A percentile compares a stretch with the other conserved stretches of the same genome.
These are phyloP conservation scores for Bradysia coprophila DNA, from an alignment of 1,140 invertebrate genomes.

Conservation along the genomic window DNA sequence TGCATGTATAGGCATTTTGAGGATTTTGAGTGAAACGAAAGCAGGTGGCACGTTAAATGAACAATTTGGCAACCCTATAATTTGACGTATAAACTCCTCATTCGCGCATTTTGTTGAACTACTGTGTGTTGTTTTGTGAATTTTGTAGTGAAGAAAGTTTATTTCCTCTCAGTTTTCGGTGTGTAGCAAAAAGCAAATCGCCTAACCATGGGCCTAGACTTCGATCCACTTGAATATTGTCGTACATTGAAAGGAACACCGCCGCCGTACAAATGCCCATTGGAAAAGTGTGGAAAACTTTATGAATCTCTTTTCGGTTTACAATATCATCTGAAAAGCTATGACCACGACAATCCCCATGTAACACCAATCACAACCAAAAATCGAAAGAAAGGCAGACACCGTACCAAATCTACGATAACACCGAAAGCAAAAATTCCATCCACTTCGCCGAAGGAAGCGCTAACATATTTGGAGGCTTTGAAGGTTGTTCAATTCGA, in stretches of 20 bases:
- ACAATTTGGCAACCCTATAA: too few relatives aligned
- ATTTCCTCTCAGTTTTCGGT: too few relatives aligned
- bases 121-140: too few relatives aligned
- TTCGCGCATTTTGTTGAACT: too few relatives aligned
- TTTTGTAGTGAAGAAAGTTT: too few relatives aligned
- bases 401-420: conserved; percentile 14
- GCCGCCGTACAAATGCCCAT: conserved; percentile 69
- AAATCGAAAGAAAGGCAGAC: conserved; percentile 29
- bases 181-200: too few relatives aligned
- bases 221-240: conserved; percentile 69
- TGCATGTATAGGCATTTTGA: too few relatives aligned
- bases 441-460: conserved; percentile 32
- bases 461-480: conserved; percentile 54
- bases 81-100: too few relatives aligned
- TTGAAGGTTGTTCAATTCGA: conserved; percentile 73
- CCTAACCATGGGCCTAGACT: conserved; percentile 36
- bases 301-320: conserved; percentile 73
- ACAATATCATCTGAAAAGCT: conserved; percentile 69
- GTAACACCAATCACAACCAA: conserved; percentile 24
- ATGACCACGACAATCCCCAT: conserved; percentile 52
- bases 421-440: conserved; percentile 23
- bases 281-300: conserved; percentile 62
- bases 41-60: too few relatives aligned
- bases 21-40: too few relatives aligned
- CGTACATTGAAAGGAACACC: conserved; percentile 58